phyloP scores from a whole-genome alignment of 1,140 invertebrate genomes.

The Papilio machaon region DNA sequence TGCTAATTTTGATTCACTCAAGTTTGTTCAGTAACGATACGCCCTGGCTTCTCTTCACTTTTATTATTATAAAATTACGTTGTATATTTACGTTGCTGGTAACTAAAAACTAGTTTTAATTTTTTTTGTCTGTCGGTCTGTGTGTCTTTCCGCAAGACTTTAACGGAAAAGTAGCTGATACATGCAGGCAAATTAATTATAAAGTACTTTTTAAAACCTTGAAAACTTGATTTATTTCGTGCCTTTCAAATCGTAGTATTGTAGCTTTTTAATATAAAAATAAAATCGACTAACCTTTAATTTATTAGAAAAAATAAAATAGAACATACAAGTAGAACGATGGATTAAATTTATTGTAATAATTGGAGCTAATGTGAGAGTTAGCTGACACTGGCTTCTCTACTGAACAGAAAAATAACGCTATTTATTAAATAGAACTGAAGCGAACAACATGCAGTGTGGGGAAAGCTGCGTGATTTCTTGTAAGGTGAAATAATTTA shows the following conservation, averaged over 20 bases:
- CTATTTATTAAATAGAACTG: conserved; percentile 59
- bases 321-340: conserved; percentile 30
- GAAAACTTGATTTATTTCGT: neutral
- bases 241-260: neutral
- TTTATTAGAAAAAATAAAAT: neutral
- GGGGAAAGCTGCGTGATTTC: conserved; percentile 22
- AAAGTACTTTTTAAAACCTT: too few relatives aligned
- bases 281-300: conserved; percentile 3
- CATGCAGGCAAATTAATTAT: too few relatives aligned
- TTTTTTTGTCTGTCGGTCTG: too few relatives aligned
- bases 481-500: conserved; percentile 14
- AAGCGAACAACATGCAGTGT: conserved; percentile 46
- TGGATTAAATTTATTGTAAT: conserved; percentile 50
- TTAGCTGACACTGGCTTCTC: conserved; percentile 49
- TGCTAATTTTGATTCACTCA: conserved; percentile 56
- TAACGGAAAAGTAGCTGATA: too few relatives aligned
- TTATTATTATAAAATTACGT: too few relatives aligned
- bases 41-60: neutral
- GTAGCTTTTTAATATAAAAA: neutral
- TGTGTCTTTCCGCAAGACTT: too few relatives aligned
- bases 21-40: neutral
- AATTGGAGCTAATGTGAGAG: conserved; percentile 53
- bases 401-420: conserved; percentile 54
- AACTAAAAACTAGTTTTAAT: too few relatives aligned
- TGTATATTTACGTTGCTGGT: too few relatives aligned